Base-by-base conservation (phyloP, 2,113 vertebrate species). In the Otolemur garnettii region DNA sequence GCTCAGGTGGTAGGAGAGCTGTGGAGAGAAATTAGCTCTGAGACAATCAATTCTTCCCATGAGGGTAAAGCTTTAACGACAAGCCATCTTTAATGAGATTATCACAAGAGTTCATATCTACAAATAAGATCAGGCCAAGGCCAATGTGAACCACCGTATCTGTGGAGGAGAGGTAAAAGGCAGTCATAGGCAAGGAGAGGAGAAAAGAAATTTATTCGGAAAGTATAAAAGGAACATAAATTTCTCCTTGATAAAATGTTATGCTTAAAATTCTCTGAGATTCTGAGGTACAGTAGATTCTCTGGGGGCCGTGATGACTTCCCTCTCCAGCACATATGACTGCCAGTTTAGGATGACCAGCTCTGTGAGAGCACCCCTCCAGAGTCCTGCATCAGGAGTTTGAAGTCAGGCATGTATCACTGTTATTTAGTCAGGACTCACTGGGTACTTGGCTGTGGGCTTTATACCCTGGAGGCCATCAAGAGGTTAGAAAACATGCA, bases 11-110 rank as follows among this genome's bases (percentile, higher is more conserved):
- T 90, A 3, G 84, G 50, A 97, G 35, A 60, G 59, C 71, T 28
- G 26, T 62, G 38, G 24, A 53, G 82, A 50, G 50, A 81, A 93
- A 96, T 88, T 72, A 86, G 35, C 90, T 87, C 60, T n/a, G 68
- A 96, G 89, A 94, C 97, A 96, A 94, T 97, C 95, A 95, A 92
- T 95, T 97, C 80, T 96, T 96, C 95, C 92, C 24, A 0, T 30
- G 74, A 96, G 81, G 78, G 79, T 81, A 95, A 96, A 79, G 42
- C 93, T 97, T 97, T 92, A 96, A 95, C 88, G 94, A 94, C 85
- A 95, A 92, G 77, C 68, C 28, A 75, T 77, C 94, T 97, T 97
- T 96, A 94, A 96, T 94, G 91, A 66, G 94, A 96, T 96, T 94
- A 95, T 86, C 35, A 42, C 42, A 86, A 91, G n/a, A 96, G 68